Percentiles rank a stretch among this genome's conserved stretches.
Conservation (phyloP, 1,140 invertebrate species). For the Ips typographus region DNA sequence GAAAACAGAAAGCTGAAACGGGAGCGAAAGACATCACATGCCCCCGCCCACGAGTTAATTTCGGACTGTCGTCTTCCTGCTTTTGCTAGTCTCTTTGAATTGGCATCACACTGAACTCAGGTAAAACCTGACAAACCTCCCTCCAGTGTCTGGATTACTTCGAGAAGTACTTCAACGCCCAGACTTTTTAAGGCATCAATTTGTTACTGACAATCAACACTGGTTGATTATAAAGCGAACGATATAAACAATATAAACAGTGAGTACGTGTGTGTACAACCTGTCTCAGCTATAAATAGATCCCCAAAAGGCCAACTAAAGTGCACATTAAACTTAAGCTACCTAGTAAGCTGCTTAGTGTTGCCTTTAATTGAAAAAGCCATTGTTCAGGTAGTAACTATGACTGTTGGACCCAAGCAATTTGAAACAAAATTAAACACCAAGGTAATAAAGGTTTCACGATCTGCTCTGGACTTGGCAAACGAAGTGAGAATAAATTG, state of each 20-base stretch:
- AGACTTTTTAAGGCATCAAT: not conserved
- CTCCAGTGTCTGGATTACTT: not conserved
- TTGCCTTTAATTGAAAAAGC: constrained; percentile 15
- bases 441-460: not conserved
- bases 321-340: constrained; percentile 8
- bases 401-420: not conserved
- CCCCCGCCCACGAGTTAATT: constrained; percentile 18
- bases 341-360: not conserved
- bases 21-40: constrained; percentile 14
- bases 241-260: constrained; percentile 7
- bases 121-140: not conserved
- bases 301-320: constrained; percentile 15
- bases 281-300: constrained; percentile 18
- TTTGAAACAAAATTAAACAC: not conserved
- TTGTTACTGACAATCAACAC: not conserved
- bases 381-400: constrained; percentile 1
- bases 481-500: not conserved
- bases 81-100: not conserved
- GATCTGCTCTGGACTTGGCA: not conserved
- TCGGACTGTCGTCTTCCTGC: constrained; percentile 22
- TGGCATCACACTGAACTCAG: not conserved
- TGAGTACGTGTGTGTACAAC: constrained; percentile 18
- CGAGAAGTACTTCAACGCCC: not conserved
- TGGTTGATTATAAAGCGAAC: not conserved
- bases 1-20: constrained; percentile 22